These are phyloP conservation scores for Typhlomys cinereus DNA, from an alignment of 2,113 vertebrate genomes.

Conservation along the genomic window DNA sequence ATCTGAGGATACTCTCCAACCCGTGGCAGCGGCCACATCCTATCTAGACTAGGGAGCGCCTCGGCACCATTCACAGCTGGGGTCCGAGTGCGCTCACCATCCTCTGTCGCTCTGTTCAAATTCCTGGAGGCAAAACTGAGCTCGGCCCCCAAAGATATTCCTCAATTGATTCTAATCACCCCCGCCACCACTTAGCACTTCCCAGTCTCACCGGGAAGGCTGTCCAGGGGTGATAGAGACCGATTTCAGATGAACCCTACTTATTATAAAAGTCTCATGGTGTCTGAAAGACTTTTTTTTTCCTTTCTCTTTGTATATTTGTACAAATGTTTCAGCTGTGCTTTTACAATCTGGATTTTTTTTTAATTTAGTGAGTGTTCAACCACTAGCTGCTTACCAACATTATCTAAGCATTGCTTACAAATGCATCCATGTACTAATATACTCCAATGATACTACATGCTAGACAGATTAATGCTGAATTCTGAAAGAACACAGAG, in stretches of 20 bases:
- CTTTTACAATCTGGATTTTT: conserved; percentile 76
- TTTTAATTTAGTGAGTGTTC: conserved; percentile 77
- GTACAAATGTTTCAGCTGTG: conserved; percentile 74
- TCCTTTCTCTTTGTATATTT: conserved; percentile 76
- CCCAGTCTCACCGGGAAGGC: conserved; percentile 39
- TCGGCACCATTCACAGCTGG: conserved; percentile 46
- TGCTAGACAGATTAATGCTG: neutral
- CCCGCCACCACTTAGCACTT: neutral
- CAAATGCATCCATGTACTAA: conserved; percentile 71
- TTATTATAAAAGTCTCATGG: conserved; percentile 68
- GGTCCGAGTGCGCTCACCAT: conserved; percentile 73
- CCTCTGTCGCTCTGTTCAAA: conserved; percentile 80
- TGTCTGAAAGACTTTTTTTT: conserved; percentile 59
- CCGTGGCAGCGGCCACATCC: conserved; percentile 70
- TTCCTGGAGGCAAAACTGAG: conserved; percentile 78
- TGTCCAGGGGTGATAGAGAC: conserved; percentile 67
- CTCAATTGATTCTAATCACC: conserved; percentile 52
- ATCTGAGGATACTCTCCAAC: conserved; percentile 65
- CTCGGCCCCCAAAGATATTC: conserved; percentile 71
- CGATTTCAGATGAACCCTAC: conserved; percentile 65
- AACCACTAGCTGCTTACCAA: conserved; percentile 71
- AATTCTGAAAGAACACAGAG: conserved; percentile 38
- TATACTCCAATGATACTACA: conserved; percentile 58
- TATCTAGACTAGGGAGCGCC: conserved; percentile 57
- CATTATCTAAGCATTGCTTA: conserved; percentile 67